These are phyloP conservation scores for Luscinia luscinia DNA, from an alignment of 2,797 vertebrate genomes.

Conservation along the genomic window DNA sequence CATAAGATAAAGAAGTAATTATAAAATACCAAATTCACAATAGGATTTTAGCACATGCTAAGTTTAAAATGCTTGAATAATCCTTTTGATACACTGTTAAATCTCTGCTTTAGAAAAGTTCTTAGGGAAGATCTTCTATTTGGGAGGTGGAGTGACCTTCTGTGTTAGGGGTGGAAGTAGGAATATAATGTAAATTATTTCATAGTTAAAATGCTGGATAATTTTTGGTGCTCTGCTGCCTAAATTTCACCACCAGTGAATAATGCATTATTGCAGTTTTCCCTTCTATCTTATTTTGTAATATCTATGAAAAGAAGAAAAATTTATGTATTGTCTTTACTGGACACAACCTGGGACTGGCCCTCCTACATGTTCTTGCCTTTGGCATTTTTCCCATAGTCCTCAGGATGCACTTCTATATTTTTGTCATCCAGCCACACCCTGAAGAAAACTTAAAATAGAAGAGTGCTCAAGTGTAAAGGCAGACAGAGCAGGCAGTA, in stretches of 20 bases:
- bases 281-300: not conserved
- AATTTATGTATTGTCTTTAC: not conserved
- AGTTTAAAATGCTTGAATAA: conserved; percentile 17
- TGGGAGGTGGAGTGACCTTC: not conserved
- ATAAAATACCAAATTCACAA: not conserved
- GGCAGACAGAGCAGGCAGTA: not conserved
- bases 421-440: conserved; percentile 11
- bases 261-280: not conserved
- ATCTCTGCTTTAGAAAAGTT: not conserved
- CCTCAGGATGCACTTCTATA: not conserved
- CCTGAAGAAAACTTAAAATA: conserved; percentile 42
- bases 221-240: not conserved
- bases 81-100: conserved; percentile 27
- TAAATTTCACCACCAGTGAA: not conserved
- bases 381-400: not conserved
- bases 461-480: conserved; percentile 8
- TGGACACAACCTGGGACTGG: not conserved
- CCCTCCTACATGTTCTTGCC: not conserved
- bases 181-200: not conserved
- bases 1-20: not conserved
- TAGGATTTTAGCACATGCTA: conserved; percentile 22
- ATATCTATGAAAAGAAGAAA: not conserved
- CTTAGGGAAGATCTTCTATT: not conserved
- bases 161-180: not conserved
- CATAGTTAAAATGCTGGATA: not conserved